Conservation (phyloP, 2,888 invertebrate genomes). For the Drosophila robusta region DNA sequence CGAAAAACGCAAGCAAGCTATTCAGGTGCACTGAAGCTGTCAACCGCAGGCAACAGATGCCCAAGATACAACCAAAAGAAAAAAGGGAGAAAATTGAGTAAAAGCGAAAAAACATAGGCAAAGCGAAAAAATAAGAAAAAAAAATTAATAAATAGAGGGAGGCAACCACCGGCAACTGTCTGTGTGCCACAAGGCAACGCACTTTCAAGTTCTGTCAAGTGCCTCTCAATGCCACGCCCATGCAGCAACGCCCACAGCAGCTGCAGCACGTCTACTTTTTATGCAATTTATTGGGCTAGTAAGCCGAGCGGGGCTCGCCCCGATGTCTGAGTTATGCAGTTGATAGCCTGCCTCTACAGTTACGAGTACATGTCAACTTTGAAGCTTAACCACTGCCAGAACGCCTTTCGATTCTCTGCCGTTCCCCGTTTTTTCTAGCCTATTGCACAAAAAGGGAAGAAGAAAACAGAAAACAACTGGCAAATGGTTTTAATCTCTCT, state of each 20-base stretch:
- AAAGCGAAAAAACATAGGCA: neutral
- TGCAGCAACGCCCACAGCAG: constrained; percentile 2
- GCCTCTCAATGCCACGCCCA: constrained; percentile 50
- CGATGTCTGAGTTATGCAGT: constrained; percentile 4
- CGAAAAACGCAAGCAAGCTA: constrained; percentile 37
- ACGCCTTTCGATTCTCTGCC: neutral
- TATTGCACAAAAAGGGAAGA: neutral
- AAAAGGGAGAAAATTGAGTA: neutral
- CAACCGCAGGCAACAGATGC: constrained; percentile 40
- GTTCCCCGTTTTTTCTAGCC: neutral
- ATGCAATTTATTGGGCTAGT: constrained; percentile 13
- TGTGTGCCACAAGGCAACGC: constrained; percentile 43
- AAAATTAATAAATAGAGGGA: neutral
- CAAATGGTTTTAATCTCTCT: constrained; percentile 26
- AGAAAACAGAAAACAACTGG: constrained; percentile 8
- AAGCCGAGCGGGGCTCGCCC: neutral
- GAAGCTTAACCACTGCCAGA: constrained; percentile 26
- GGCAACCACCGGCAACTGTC: constrained; percentile 8
- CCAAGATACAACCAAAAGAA: constrained; percentile 11
- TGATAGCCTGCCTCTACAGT: constrained; percentile 22
- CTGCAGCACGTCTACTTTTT: constrained; percentile 9
- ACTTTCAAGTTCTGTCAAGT: constrained; percentile 47
- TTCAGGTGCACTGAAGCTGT: constrained; percentile 56
- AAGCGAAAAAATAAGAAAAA: neutral
- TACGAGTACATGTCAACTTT: constrained; percentile 36